Conservation (phyloP, 2,797 vertebrate species). For the Spinibarbus caldwelli region DNA sequence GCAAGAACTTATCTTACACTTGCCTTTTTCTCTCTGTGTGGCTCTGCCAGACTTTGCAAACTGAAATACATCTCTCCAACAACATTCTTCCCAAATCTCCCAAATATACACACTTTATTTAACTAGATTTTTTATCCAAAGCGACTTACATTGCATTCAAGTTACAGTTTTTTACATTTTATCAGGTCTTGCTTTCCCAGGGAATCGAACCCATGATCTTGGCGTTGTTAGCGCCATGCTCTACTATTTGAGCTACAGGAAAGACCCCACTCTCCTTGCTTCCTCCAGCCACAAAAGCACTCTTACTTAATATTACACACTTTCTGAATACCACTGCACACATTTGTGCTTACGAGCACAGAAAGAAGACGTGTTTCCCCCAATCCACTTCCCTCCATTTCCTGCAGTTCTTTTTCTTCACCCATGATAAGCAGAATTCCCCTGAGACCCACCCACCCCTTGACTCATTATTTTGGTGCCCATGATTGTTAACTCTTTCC, state of each 20-base stretch:
- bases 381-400: conserved; percentile 68
- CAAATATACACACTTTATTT: conserved; percentile 65
- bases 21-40: conserved; percentile 51
- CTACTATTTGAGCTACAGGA: too few relatives aligned
- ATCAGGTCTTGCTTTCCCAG: too few relatives aligned
- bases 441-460: conserved; percentile 67
- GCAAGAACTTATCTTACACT: conserved; percentile 44
- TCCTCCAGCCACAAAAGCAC: conserved; percentile 67
- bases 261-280: conserved; percentile 70
- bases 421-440: conserved; percentile 70
- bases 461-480: conserved; percentile 65
- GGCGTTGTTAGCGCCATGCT: too few relatives aligned
- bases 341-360: conserved; percentile 12
- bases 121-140: too few relatives aligned
- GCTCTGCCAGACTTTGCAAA: conserved; percentile 44
- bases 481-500: conserved; percentile 77
- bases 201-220: too few relatives aligned
- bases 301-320: neutral
- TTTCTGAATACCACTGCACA: neutral
- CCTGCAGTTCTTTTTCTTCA: conserved; percentile 67
- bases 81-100: conserved; percentile 52
- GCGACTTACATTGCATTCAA: too few relatives aligned
- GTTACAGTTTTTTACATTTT: too few relatives aligned
- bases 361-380: conserved; percentile 38
- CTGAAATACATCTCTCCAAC: conserved; percentile 58